Base-by-base conservation (phyloP, 1,140 invertebrate genomes). In the Drosophila micromelanica region DNA sequence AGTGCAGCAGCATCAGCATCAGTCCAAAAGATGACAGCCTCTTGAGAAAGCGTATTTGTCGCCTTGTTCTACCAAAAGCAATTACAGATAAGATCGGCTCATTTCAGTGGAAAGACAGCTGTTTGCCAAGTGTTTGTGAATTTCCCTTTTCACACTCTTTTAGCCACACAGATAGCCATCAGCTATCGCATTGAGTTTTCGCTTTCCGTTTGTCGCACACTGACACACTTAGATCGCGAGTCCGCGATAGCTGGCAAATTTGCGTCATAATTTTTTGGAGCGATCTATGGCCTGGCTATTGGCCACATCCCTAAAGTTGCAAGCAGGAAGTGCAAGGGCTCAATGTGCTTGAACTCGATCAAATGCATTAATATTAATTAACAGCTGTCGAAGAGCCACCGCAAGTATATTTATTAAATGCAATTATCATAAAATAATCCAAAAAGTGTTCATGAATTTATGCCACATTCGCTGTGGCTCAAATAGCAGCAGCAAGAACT, bases 11-110 rank as follows among this genome's bases (percentile, higher is more conserved):
- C 35, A 27, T 27, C 27, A 35, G 35, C 17, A 42, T 17, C 6
- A 13, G 43, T 8, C 2, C 23, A 27, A 38, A 45, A 43, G 73
- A 64, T 55, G 63, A 48, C 61, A 32, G 45, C 49, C 70, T 61
- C 80, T 78, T 70, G 57, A 60, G 65, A 68, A 68, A 65, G 35
- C 70, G 62, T 23, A 65, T 72, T 72, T 56, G 52, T 56, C 55
- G 57, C 35, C 35, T 68, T 55, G 37, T 52, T 68, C 51, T 64
- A 23, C 40, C 55, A 80, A 80, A 86, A 86, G 82, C 84, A 86
- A 86, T 86, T 86, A 86, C 82, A 87, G 82, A 86, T 86, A 86
- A 89, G 84, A 86, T 86, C 82, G 67, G 35, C 81, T 86, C 81
- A 85, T 85, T 79, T 85, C 61, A 51, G 43, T 46, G 56, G 30